Base-by-base conservation (phyloP, 2,888 invertebrate species). In the Scaptomyza cyrtandrae region DNA sequence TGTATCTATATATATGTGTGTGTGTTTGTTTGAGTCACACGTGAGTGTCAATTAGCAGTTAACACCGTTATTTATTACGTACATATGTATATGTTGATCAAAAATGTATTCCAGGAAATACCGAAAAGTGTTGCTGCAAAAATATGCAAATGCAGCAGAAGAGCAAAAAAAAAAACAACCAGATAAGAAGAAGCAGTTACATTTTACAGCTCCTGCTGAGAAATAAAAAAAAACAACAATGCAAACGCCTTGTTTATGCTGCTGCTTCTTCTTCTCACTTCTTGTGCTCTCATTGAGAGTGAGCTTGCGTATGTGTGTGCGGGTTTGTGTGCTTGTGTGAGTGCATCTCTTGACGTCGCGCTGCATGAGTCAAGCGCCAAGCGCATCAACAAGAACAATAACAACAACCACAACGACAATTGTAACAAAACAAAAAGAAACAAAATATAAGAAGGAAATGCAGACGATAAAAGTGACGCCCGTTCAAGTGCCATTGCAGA, bases 321-420 rank as follows among this genome's bases (percentile, higher is more conserved):
- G 39, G 29, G 39, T 46, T 33, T 35, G 59, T 33, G 44, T 50
- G 50, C 59, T 39, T 48, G 54, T 54, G 69, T 71, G 63, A 80
- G 77, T 83, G 71, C 74, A 65, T 68, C 75, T 75, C 84, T 69
- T 76, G 64, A 77, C 66, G 58, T 67, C 52, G 71, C 80, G 73
- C 84, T 63, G 87, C 84, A 85, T 85, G 85, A 85, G 88, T 85
- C 85, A 85, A 85, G 85, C 85, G 85, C 85, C 84, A 76, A 75
- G 57, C 75, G 19, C 70, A 74, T 41, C 69, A 61, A 27, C 66
- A 66, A n/a, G 27, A 56, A 29, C 37, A 44, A 10, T 1, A 53
- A 19, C 14, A 41, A 29, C 24, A 56, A 19, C 24, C 49, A 44
- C 9, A 59, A 35, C 14, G 61, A 43, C 39, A 74, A 45, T 35